These are phyloP conservation scores for Aspiorhynchus laticeps DNA, from an alignment of 2,113 vertebrate genomes.

Conservation along the genomic window DNA sequence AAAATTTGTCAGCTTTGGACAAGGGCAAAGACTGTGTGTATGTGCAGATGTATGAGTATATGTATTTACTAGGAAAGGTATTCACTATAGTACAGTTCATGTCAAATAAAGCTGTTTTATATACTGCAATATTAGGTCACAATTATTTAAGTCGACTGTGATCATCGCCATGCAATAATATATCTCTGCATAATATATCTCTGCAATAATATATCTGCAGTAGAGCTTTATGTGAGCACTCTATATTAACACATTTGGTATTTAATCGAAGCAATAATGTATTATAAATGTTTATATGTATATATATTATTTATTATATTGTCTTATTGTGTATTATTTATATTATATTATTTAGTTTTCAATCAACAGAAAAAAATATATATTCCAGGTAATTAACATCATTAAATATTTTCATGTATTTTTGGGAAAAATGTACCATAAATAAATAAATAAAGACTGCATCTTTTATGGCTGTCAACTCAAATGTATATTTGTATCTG, in stretches of 20 bases:
- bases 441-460: not conserved
- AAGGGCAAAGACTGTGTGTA: not conserved
- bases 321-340: not conserved
- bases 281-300: too few relatives aligned
- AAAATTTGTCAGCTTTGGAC: not conserved
- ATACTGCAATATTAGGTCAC: not conserved
- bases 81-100: not conserved
- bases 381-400: not conserved
- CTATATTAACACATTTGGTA: not conserved
- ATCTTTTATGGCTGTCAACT: not conserved
- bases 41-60: not conserved
- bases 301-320: too few relatives aligned
- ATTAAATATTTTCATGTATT: not conserved
- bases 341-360: not conserved
- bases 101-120: not conserved
- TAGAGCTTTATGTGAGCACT: not conserved
- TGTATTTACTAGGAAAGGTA: not conserved
- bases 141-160: not conserved
- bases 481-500: not conserved
- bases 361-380: not conserved
- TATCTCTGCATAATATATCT: not conserved
- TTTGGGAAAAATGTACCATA: not conserved
- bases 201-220: not conserved
- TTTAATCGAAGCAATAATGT: not conserved
- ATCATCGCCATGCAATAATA: not conserved